Conservation (phyloP, 2,797 vertebrate genomes). For the Tapirus indicus region DNA sequence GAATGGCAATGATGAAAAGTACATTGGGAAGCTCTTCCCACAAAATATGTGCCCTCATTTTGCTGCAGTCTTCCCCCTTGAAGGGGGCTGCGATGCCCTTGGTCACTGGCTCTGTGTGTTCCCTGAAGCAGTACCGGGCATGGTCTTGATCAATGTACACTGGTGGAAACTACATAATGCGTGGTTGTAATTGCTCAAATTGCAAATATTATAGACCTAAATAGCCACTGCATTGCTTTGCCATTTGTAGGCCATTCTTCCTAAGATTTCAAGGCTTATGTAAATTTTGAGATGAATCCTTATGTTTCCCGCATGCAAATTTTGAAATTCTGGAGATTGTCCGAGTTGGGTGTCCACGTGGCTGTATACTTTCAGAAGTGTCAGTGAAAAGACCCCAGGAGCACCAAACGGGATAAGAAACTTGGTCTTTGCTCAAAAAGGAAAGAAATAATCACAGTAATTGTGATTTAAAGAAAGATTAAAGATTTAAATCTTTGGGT, state of each 20-base stretch:
- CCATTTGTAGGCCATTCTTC: background rate
- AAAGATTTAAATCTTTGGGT: background rate
- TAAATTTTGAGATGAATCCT: background rate
- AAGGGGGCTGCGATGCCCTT: slow-evolving; percentile 17
- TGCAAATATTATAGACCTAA: background rate
- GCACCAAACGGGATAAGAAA: background rate
- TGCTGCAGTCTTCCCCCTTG: slow-evolving; percentile 28
- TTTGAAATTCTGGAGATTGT: slow-evolving; percentile 13
- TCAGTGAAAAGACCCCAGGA: background rate
- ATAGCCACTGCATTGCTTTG: background rate
- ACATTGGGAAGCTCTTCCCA: slow-evolving; percentile 48
- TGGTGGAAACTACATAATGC: background rate
- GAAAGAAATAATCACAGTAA: background rate
- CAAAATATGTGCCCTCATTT: slow-evolving; percentile 10
- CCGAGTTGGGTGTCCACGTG: background rate
- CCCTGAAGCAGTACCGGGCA: background rate
- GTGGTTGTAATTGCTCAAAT: background rate
- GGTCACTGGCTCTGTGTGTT: background rate
- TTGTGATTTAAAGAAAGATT: no score
- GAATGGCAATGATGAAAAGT: background rate
- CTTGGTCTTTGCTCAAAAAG: background rate
- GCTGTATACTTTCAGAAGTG: background rate
- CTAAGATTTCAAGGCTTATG: background rate
- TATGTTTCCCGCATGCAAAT: background rate
- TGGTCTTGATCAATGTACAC: accelerated